phyloP scores from a whole-genome alignment of 2,888 invertebrate genomes.

The Graphium colonna region DNA sequence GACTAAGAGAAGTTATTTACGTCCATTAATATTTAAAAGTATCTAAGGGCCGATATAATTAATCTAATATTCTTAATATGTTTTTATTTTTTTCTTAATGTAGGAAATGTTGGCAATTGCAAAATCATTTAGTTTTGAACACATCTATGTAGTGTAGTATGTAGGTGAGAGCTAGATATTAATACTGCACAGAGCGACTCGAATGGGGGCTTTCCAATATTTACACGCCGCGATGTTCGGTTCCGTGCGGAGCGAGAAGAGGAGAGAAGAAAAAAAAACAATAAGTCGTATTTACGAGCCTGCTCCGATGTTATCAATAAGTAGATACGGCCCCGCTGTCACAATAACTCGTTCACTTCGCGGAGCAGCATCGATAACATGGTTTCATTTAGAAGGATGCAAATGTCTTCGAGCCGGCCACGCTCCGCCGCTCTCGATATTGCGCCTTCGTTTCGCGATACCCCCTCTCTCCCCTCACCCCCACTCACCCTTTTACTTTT shows the following conservation, averaged over 20 bases:
- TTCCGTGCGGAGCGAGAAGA: neutral
- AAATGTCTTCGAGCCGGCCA: slow-evolving; percentile 57
- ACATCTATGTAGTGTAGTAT: no score
- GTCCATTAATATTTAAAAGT: no score
- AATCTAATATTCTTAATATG: no score
- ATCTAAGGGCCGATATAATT: no score
- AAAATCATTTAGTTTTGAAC: no score
- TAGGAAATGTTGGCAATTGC: no score
- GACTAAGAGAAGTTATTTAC: no score
- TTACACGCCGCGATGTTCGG: neutral
- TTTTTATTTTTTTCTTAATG: no score
- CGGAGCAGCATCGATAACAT: slow-evolving; percentile 55
- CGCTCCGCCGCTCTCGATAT: slow-evolving; percentile 61
- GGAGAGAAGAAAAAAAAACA: slow-evolving; percentile 14
- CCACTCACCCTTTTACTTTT: slow-evolving; percentile 21
- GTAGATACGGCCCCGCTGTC: slow-evolving; percentile 32
- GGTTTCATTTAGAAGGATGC: slow-evolving; percentile 56
- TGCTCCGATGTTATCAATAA: slow-evolving; percentile 28
- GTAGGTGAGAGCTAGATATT: neutral
- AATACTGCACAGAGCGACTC: neutral
- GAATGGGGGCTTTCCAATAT: neutral
- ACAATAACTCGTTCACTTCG: slow-evolving; percentile 51
- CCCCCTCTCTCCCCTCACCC: slow-evolving; percentile 29
- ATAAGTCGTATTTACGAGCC: slow-evolving; percentile 19
- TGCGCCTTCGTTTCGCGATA: slow-evolving; percentile 45